Evolutionary conservation across 2,888 invertebrate genomes (phyloP).

Genomic region (Caenorhabditis macrosperma): DNA sequence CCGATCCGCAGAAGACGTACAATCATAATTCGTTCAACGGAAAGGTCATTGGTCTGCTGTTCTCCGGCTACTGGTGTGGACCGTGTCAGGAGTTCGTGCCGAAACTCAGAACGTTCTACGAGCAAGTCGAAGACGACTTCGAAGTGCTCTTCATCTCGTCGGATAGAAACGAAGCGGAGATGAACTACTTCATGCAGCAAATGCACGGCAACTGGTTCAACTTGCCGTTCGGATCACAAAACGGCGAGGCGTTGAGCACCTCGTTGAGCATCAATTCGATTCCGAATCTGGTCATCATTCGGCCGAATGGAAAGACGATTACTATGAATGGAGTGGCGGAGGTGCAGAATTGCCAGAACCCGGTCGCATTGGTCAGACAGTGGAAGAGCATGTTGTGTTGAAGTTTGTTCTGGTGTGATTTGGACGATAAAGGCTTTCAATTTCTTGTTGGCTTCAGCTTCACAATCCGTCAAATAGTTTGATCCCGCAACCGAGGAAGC

Average conservation of each 20-base stretch:
- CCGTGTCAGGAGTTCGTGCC: slow-evolving; percentile 17
- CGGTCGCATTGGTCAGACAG: not conserved
- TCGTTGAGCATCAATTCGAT: not conserved
- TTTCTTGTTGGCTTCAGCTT: too few relatives aligned
- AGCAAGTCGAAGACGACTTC: slow-evolving; percentile 24
- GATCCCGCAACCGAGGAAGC: too few relatives aligned
- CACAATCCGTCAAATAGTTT: too few relatives aligned
- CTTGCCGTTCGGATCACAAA: not conserved
- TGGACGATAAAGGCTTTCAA: too few relatives aligned
- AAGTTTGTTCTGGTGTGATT: too few relatives aligned
- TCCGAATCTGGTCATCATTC: slow-evolving; percentile 7
- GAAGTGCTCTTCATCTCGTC: slow-evolving; percentile 25
- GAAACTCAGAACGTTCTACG: slow-evolving; percentile 12
- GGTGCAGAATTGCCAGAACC: not conserved
- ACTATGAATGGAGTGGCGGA: not conserved
- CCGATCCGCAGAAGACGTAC: not conserved
- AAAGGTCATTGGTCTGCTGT: slow-evolving; percentile 23
- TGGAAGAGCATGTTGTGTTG: not conserved
- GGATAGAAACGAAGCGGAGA: slow-evolving; percentile 12
- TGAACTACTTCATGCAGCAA: slow-evolving; percentile 3
- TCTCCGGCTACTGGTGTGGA: slow-evolving; percentile 34
- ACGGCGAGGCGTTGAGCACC: not conserved
- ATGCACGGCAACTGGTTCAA: slow-evolving; percentile 40
- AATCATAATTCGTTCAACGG: not conserved
- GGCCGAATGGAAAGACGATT: not conserved